phyloP scores from a whole-genome alignment of 2,888 invertebrate species.

The Polylopha cassiicola region DNA sequence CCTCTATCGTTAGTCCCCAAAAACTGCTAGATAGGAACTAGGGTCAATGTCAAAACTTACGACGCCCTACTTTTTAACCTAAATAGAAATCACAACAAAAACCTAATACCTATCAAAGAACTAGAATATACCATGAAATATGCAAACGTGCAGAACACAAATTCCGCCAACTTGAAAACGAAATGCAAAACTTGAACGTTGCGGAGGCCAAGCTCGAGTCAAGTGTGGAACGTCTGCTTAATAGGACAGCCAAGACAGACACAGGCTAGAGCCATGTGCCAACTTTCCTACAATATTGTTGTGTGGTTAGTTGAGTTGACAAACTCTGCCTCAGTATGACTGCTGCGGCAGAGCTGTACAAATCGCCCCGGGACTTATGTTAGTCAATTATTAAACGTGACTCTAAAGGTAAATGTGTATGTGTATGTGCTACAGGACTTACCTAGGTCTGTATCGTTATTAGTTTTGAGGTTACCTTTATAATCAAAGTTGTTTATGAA shows the following conservation, averaged over 20 bases:
- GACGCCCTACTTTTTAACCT: no score
- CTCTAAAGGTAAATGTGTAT: constrained; percentile 1
- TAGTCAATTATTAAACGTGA: constrained; percentile 29
- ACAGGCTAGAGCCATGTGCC: constrained; percentile 24
- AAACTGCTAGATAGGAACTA: no score
- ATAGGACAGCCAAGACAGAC: constrained; percentile 34
- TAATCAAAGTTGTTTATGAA: no score
- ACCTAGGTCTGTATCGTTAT: no score
- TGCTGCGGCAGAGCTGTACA: constrained; percentile 28
- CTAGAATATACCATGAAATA: constrained; percentile 44
- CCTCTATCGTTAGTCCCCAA: no score
- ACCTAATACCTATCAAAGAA: constrained; percentile 30
- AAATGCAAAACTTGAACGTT: constrained; percentile 60
- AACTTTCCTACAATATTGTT: constrained; percentile 50
- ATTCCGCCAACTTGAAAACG: constrained; percentile 62
- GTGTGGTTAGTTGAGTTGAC: constrained; percentile 37
- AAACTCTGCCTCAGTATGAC: constrained; percentile 39
- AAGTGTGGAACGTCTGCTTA: constrained; percentile 48
- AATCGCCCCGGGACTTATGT: constrained; percentile 34
- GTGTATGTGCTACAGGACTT: no score
- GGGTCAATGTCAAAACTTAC: no score
- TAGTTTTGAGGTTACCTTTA: neutral
- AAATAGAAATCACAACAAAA: no score
- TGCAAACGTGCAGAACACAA: constrained; percentile 58
- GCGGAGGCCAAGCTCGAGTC: constrained; percentile 55